Evolutionary conservation across 1,140 invertebrate genomes (phyloP), one percentile per base, ranked within the genome.

Genomic region (Bombus ignitus): DNA sequence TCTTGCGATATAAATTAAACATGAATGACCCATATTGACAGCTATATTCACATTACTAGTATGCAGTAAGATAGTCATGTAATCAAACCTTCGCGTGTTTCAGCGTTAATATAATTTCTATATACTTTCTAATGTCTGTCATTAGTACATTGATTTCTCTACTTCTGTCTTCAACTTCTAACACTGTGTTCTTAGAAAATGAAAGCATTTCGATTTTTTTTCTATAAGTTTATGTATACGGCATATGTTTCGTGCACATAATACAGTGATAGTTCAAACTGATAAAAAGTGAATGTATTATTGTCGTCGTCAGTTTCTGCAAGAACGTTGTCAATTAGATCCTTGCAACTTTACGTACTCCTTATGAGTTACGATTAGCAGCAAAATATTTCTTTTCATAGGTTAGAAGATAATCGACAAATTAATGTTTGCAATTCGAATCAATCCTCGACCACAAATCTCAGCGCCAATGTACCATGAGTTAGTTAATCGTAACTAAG

Each of bases 401-500:
- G 5, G 4, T 18, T 12, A 53, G 32, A 73, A 72, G 4, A 22
- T 59, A 8, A 22, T 9, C 1, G 39, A 47, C 0, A 1, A 70
- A 9, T 66, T 10, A 57, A 84, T 57, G 28, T 35, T 71, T 42
- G 12, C 32, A 22, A 28, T 12, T n/a, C 22, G 25, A 57, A 35
- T 13, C 10, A 15, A 76, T 53, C 59, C 76, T 76, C 18, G 5
- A 62, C 18, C 15, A n/a, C 6, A 71, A 65, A 88, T 80, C 77
- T 62, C 37, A 22, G 39, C 15, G 2, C 42, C 22, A 18, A 39
- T 28, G 39, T 39, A 72, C 57, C 72, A 53, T 28, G 22, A 13
- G 59, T 62, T 91, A 89, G 90, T 92, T 89, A 86, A 90, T 85
- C 82, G 74, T 84, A 83, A 88, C 90, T 92, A 78, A 72, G 35